phyloP scores from a whole-genome alignment of 2,888 invertebrate species.

The Cheilosia impressa region DNA sequence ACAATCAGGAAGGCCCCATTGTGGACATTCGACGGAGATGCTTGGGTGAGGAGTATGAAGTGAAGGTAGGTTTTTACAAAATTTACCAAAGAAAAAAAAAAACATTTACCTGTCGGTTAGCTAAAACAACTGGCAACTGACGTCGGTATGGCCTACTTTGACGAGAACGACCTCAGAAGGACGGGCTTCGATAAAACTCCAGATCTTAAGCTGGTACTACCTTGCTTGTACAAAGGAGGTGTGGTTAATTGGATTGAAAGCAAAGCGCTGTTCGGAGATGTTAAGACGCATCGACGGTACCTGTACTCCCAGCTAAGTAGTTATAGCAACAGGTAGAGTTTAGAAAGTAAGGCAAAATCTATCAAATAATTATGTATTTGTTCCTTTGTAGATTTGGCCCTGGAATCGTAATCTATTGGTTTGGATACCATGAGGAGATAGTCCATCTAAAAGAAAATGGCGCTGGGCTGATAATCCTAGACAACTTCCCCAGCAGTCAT shows the following conservation, averaged over 20 bases:
- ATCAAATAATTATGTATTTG: neutral
- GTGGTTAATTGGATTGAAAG: constrained; percentile 98
- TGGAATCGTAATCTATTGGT: constrained; percentile 98
- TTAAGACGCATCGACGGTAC: constrained; percentile 91
- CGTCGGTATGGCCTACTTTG: constrained; percentile 87
- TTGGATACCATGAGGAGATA: constrained; percentile 90
- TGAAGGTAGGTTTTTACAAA: constrained; percentile 84
- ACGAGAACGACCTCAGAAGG: constrained; percentile 91
- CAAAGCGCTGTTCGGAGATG: constrained; percentile 96
- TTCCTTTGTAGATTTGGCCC: constrained; percentile 89
- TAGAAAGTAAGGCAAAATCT: neutral
- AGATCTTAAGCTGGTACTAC: constrained; percentile 95
- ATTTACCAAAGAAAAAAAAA: constrained; percentile 78
- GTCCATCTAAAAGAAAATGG: constrained; percentile 86
- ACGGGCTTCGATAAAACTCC: constrained; percentile 98
- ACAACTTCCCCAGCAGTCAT: constrained; percentile 85
- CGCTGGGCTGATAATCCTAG: constrained; percentile 85
- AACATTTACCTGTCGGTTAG: constrained; percentile 54
- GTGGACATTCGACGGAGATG: constrained; percentile 91
- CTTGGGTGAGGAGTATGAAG: constrained; percentile 93
- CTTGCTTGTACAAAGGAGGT: constrained; percentile 92
- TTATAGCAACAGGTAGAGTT: constrained; percentile 90
- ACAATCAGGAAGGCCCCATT: constrained; percentile 93
- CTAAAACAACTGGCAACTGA: constrained; percentile 82
- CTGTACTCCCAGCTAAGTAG: constrained; percentile 93